Conservation (phyloP, 2,888 invertebrate species). For the Criorhina ranunculi region DNA sequence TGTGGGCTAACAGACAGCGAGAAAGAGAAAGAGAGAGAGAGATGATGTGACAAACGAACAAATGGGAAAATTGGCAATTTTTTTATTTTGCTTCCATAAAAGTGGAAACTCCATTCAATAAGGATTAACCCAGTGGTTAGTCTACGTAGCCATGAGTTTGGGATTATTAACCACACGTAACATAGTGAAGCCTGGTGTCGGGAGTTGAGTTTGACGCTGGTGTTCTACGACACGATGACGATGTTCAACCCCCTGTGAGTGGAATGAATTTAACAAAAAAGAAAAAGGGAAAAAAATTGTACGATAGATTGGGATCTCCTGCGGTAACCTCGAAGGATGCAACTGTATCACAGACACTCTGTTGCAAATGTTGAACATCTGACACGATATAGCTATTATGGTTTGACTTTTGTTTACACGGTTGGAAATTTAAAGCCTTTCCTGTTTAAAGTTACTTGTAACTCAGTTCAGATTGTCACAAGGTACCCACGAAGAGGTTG, state of each 20-base stretch:
- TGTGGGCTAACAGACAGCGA: too few relatives aligned
- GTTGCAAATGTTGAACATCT: constrained; percentile 7
- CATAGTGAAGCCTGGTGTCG: neutral
- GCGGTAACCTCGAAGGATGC: constrained; percentile 13
- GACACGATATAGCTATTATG: neutral
- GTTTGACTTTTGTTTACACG: neutral
- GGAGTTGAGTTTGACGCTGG: neutral
- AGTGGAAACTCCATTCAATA: constrained; percentile 70
- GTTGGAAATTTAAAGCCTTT: neutral
- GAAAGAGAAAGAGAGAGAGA: too few relatives aligned
- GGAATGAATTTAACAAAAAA: constrained; percentile 22
- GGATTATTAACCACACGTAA: constrained; percentile 55
- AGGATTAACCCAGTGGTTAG: constrained; percentile 75
- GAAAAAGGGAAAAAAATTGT: neutral
- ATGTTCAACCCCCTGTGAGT: constrained; percentile 16
- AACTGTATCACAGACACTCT: constrained; percentile 6
- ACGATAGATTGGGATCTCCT: constrained; percentile 1
- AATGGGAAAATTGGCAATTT: constrained; percentile 73
- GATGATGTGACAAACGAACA: constrained; percentile 73
- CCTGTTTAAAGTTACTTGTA: too few relatives aligned
- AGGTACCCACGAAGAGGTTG: too few relatives aligned
- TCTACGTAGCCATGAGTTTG: constrained; percentile 58
- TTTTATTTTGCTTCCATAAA: constrained; percentile 50
- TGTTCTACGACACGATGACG: neutral
- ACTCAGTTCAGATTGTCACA: too few relatives aligned